A percentile compares a stretch with the other conserved stretches of the same genome.
These are phyloP conservation scores for Notothenia rossii DNA, from an alignment of 2,113 vertebrate genomes.

Conservation along the genomic window DNA sequence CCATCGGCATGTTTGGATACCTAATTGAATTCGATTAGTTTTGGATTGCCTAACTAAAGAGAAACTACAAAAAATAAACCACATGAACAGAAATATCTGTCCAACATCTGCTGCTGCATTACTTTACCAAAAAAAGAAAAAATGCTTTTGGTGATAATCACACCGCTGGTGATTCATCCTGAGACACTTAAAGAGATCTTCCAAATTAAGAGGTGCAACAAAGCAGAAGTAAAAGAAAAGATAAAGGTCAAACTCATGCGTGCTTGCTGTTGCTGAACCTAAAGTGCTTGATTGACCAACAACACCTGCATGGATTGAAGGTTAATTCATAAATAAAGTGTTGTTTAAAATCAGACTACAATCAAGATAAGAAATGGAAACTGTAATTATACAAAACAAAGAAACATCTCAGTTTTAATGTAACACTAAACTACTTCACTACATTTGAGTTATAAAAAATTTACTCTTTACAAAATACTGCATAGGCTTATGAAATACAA, in stretches of 20 bases:
- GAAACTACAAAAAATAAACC: not conserved
- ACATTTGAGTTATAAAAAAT: not conserved
- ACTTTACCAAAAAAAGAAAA: not conserved
- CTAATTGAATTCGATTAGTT: not conserved
- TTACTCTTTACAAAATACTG: not conserved
- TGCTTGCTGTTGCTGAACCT: slow-evolving; percentile 2
- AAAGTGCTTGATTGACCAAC: not conserved
- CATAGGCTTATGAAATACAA: not conserved
- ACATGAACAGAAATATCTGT: not conserved
- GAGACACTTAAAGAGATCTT: not conserved
- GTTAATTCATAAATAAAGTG: slow-evolving; percentile 11
- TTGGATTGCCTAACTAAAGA: not conserved
- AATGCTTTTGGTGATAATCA: not conserved
- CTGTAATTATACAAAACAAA: not conserved
- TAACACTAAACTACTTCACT: not conserved
- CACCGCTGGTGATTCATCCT: slow-evolving; percentile 1
- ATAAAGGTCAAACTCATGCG: not conserved
- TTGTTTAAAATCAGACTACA: slow-evolving; percentile 7
- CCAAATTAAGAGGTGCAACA: slow-evolving; percentile 1
- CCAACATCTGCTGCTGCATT: not conserved
- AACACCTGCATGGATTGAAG: not conserved
- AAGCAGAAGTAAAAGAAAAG: slow-evolving; percentile 11
- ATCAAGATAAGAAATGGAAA: slow-evolving; percentile 4
- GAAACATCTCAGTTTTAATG: not conserved
- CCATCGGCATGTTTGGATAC: not conserved